phyloP scores from a whole-genome alignment of 2,113 vertebrate species.

The Parus major region DNA sequence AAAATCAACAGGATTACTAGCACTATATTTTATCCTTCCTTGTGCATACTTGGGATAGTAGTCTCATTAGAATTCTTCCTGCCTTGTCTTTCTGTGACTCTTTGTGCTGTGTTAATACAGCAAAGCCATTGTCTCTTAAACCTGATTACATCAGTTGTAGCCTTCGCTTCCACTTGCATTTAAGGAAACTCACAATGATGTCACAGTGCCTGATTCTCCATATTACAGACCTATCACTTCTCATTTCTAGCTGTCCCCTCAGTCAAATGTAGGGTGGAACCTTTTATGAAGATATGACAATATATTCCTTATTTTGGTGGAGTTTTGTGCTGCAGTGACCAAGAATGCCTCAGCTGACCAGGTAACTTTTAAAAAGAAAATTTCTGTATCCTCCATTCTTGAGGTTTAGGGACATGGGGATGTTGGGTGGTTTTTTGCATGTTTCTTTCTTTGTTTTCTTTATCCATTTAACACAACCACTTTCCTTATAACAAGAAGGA shows the following conservation, averaged over 20 bases:
- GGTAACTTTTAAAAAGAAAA: background rate
- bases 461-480: background rate
- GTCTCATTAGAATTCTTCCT: background rate
- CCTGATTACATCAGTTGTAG: background rate
- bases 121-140: background rate
- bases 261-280: background rate
- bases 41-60: background rate
- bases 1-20: background rate
- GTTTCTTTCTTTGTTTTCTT: background rate
- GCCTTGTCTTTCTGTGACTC: background rate
- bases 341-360: background rate
- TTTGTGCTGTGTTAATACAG: background rate
- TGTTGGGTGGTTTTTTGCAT: background rate
- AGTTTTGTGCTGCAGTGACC: background rate
- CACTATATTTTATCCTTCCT: background rate
- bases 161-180: background rate
- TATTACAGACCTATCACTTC: background rate
- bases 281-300: background rate
- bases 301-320: background rate
- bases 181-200: background rate
- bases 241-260: background rate
- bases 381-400: background rate
- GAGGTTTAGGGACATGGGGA: rapidly evolving
- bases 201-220: background rate
- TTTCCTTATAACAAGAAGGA: background rate